Conservation (phyloP, 2,888 invertebrate genomes). For the Microctonus hyperodae region DNA sequence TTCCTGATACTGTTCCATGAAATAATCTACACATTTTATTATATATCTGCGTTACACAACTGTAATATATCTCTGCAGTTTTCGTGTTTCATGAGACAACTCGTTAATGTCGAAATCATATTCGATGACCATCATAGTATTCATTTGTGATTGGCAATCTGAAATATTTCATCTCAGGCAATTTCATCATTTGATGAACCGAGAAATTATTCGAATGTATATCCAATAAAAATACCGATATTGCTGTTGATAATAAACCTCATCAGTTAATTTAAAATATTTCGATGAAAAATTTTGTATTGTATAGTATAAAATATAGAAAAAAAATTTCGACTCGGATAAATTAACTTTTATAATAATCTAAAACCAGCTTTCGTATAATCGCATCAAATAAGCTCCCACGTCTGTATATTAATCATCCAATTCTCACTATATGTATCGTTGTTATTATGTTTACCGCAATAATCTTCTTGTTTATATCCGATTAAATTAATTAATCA, state of each 20-base stretch:
- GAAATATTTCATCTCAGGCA: background rate
- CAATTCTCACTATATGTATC: background rate
- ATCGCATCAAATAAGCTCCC: no score
- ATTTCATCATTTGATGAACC: background rate
- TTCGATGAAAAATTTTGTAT: constrained; percentile 13
- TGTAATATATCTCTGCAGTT: no score
- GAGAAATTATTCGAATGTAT: background rate
- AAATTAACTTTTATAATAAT: no score
- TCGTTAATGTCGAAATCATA: background rate
- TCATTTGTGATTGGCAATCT: background rate
- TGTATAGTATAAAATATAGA: no score
- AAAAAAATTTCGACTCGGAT: no score
- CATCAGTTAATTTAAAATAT: background rate
- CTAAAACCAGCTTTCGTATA: no score
- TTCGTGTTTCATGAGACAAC: background rate
- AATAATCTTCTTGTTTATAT: constrained; percentile 24
- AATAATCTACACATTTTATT: background rate
- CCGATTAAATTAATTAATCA: constrained; percentile 23
- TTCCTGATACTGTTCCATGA: background rate
- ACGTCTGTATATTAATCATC: no score
- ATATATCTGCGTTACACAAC: background rate
- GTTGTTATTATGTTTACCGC: constrained; percentile 19
- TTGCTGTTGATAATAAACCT: constrained; percentile 18
- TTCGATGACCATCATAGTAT: background rate
- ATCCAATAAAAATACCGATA: background rate